These are phyloP conservation scores for Aquatica leii DNA, from an alignment of 2,888 invertebrate genomes.

Conservation along the genomic window DNA sequence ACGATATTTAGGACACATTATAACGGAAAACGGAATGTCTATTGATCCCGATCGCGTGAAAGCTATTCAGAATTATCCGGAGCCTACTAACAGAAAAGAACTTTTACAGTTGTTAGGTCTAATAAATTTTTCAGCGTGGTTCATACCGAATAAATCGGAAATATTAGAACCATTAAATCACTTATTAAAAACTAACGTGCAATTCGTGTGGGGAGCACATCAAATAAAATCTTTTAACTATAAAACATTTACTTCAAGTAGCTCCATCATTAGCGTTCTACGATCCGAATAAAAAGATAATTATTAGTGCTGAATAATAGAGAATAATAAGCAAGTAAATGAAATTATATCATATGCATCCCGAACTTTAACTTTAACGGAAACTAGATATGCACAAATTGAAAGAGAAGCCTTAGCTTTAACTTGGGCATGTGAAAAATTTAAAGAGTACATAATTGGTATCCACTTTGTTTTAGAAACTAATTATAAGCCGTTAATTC, in stretches of 20 bases:
- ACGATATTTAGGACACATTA: not conserved
- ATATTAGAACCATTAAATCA: not conserved
- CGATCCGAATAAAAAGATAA: not conserved
- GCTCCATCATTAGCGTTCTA: not conserved
- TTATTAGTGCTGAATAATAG: not conserved
- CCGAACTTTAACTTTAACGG: too few species aligned
- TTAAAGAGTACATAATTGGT: too few species aligned
- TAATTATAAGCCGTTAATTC: not conserved
- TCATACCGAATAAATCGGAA: not conserved
- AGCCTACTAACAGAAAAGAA: not conserved
- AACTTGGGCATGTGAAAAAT: constrained; percentile 4
- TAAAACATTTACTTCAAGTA: not conserved
- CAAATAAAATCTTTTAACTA: not conserved
- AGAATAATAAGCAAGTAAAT: not conserved
- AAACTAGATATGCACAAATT: too few species aligned
- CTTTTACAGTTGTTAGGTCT: not conserved
- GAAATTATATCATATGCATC: not conserved
- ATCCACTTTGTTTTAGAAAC: not conserved
- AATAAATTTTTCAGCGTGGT: not conserved
- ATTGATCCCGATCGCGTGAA: not conserved
- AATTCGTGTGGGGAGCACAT: not conserved
- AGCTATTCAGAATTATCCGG: not conserved
- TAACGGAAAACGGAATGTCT: not conserved
- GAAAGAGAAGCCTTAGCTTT: too few species aligned
- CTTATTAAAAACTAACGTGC: not conserved